Evolutionary conservation across 1,140 invertebrate genomes (phyloP).

Genomic region (Argopecten irradians): DNA sequence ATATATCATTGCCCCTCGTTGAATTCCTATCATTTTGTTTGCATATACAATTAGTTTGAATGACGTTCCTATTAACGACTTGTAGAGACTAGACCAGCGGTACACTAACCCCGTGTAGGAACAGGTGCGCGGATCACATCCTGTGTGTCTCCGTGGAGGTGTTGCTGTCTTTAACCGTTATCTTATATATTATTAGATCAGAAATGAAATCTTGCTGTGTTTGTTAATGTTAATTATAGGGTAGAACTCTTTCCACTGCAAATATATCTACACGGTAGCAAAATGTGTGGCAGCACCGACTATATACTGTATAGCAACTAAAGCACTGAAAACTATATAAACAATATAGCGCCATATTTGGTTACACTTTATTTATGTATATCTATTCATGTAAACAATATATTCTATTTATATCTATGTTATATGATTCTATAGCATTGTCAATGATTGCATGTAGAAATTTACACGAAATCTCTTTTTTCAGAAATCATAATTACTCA

Average conservation of each 20-base stretch:
- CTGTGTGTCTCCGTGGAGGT: too few relatives aligned
- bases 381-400: background rate
- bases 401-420: background rate
- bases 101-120: too few relatives aligned
- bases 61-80: background rate
- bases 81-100: too few relatives aligned
- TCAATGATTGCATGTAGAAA: background rate
- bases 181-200: background rate
- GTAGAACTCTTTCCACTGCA: background rate
- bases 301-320: background rate
- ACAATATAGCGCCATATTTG: background rate
- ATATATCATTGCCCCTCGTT: background rate
- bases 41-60: background rate
- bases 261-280: background rate
- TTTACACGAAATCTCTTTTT: conserved; percentile 3
- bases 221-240: background rate
- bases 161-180: too few relatives aligned
- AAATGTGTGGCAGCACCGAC: background rate
- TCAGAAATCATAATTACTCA: background rate
- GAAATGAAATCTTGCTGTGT: background rate
- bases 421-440: background rate
- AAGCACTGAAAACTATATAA: background rate
- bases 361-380: background rate
- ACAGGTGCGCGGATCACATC: too few relatives aligned
- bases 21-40: background rate